A percentile compares a stretch with the other conserved stretches of the same genome.
Conservation (phyloP, 2,113 vertebrate genomes). For the Dolichallabes microphthalmus region DNA sequence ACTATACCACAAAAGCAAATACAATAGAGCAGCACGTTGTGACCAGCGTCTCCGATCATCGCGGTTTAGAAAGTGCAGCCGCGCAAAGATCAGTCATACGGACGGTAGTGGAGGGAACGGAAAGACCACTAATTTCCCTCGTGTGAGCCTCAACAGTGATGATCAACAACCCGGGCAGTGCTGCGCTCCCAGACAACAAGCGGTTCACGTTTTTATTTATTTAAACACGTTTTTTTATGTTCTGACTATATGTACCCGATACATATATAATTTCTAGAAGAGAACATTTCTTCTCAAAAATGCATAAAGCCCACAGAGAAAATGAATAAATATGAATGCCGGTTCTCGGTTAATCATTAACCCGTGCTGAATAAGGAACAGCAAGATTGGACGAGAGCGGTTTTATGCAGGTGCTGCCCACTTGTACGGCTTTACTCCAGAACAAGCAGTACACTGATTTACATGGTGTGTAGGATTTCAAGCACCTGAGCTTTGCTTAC, state of each 20-base stretch:
- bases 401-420: neutral
- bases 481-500: neutral
- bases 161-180: neutral
- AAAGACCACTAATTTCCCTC: constrained; percentile 22
- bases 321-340: neutral
- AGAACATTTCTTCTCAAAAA: neutral
- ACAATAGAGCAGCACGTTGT: constrained; percentile 22
- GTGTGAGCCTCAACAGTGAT: constrained; percentile 16
- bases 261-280: neutral
- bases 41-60: constrained; percentile 9
- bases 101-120: neutral
- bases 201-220: neutral
- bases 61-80: neutral
- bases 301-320: neutral
- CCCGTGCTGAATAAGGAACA: neutral
- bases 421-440: neutral
- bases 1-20: constrained; percentile 42
- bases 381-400: neutral
- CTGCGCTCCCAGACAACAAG: neutral
- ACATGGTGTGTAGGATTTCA: neutral
- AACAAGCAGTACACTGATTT: neutral
- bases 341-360: neutral
- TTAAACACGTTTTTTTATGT: neutral
- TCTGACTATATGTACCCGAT: neutral
- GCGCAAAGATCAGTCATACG: constrained; percentile 19